Conservation (phyloP, 1,140 invertebrate species). For the Stenopsyche tienmushanensis region DNA sequence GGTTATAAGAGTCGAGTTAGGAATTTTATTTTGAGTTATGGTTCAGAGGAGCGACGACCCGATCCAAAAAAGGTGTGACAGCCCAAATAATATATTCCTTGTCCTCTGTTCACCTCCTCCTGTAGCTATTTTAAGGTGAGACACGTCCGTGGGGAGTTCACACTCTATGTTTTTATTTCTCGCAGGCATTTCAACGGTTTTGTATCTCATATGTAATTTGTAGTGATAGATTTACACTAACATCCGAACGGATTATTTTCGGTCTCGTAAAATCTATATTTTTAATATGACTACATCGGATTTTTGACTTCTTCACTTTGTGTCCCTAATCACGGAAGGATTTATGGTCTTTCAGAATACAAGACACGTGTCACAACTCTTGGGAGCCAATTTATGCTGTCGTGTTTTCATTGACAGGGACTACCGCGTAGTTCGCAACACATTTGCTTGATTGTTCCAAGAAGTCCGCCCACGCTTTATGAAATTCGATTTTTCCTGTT, state of each 20-base stretch:
- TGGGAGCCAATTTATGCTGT: too few relatives aligned
- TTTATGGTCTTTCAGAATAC: too few relatives aligned
- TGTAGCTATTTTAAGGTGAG: slow-evolving; percentile 15
- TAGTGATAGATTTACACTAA: slow-evolving; percentile 11
- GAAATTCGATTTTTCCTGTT: too few relatives aligned
- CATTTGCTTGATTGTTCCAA: too few relatives aligned
- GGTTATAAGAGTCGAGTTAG: slow-evolving; percentile 7
- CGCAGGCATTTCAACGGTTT: slow-evolving; percentile 5
- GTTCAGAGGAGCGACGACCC: slow-evolving; percentile 2
- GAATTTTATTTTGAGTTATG: slow-evolving; percentile 30
- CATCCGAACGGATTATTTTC: neutral
- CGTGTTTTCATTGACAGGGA: too few relatives aligned
- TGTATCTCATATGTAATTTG: slow-evolving; percentile 6
- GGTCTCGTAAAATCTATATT: too few relatives aligned
- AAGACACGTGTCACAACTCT: too few relatives aligned
- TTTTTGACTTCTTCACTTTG: too few relatives aligned
- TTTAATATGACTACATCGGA: too few relatives aligned
- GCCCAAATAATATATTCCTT: slow-evolving; percentile 19
- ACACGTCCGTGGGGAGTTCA: slow-evolving; percentile 8
- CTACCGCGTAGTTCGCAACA: too few relatives aligned
- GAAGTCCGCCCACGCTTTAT: too few relatives aligned
- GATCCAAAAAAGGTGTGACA: slow-evolving; percentile 23
- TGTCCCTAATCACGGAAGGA: too few relatives aligned
- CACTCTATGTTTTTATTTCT: slow-evolving; percentile 7
- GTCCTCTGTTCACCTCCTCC: slow-evolving; percentile 2